A percentile compares a stretch with the other conserved stretches of the same genome.
phyloP scores from a whole-genome alignment of 2,113 vertebrate species.

The Chlamydotis undulata region DNA sequence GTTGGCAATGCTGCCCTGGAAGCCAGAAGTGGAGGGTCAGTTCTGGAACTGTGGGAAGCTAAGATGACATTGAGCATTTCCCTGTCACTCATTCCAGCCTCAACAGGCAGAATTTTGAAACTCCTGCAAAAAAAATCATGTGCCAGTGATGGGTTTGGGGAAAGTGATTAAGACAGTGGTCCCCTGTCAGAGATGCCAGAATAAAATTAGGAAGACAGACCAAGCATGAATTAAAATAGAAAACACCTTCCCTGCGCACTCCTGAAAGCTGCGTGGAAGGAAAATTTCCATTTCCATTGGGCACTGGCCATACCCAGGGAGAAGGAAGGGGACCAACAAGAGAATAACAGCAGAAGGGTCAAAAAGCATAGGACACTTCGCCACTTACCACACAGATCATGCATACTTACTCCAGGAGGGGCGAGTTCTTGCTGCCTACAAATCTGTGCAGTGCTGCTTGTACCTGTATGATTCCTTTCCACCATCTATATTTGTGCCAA shows the following conservation, averaged over 20 bases:
- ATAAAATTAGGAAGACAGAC: not conserved
- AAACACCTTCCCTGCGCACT: not conserved
- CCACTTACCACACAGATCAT: not conserved
- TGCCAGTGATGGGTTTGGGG: not conserved
- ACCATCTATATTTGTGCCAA: conserved; percentile 10
- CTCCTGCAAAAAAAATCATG: not conserved
- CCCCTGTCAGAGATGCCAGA: not conserved
- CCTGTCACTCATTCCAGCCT: not conserved
- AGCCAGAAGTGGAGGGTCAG: not conserved
- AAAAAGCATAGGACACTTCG: not conserved
- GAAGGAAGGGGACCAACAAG: not conserved
- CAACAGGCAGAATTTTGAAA: not conserved
- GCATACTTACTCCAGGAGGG: not conserved
- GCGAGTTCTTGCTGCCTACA: not conserved
- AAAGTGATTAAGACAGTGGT: not conserved
- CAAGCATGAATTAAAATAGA: not conserved
- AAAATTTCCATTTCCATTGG: not conserved
- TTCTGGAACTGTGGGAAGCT: not conserved
- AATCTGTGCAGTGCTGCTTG: conserved; percentile 6
- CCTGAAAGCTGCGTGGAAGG: not conserved
- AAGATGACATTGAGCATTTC: not conserved
- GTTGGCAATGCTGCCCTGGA: not conserved
- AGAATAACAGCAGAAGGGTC: not conserved
- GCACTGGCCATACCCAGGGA: not conserved
- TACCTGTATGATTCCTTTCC: not conserved